Base-by-base conservation (phyloP, 2,888 invertebrate species). In the Cybosia mesomella region DNA sequence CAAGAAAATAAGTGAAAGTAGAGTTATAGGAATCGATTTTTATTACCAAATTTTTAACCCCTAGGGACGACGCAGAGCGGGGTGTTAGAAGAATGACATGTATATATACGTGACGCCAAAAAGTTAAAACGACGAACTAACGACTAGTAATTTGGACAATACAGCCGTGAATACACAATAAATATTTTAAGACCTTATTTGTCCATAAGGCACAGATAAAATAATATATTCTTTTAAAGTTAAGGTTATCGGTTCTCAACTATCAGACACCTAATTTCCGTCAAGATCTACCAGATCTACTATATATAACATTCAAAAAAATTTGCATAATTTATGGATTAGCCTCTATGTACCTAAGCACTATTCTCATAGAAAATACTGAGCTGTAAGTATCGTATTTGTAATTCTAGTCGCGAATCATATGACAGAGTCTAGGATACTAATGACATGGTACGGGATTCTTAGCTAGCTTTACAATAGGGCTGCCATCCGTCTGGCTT, bases 371-470 rank as follows among this genome's bases (percentile, higher is more conserved):
- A 54, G 64, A 15, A 53, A 68, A 58, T 73, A 69, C 53, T 57
- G 28, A 63, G 58, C 24, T 66, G 66, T 55, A 57, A 66, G 65
- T 69, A 22, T 49, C 64, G 43, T 67, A 73, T 76, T 53, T 76
- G 77, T 72, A 69, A 81, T 81, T 81, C 80, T 71, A 73, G 57
- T 62, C 74, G 64, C 71, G 73, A 73, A 73, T 68, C 70, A 70
- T 73, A 75, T 74, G 71, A 74, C 72, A 58, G 64, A 69, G 74
- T 66, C 68, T 71, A 71, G 66, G 66, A 64, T 72, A 63, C 70
- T 79, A 80, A 77, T 81, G 75, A 70, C 64, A 66, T 43, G 64
- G 63, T 81, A 79, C 81, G 75, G 79, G 69, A 77, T 74, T 66
- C 67, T 72, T 64, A 71, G 69, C 69, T 62, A 55, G 63, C 58